A percentile compares a stretch with the other conserved stretches of the same genome.
These are phyloP conservation scores for Rhegmatorhina hoffmannsi DNA, from an alignment of 2,113 vertebrate genomes.

Conservation along the genomic window DNA sequence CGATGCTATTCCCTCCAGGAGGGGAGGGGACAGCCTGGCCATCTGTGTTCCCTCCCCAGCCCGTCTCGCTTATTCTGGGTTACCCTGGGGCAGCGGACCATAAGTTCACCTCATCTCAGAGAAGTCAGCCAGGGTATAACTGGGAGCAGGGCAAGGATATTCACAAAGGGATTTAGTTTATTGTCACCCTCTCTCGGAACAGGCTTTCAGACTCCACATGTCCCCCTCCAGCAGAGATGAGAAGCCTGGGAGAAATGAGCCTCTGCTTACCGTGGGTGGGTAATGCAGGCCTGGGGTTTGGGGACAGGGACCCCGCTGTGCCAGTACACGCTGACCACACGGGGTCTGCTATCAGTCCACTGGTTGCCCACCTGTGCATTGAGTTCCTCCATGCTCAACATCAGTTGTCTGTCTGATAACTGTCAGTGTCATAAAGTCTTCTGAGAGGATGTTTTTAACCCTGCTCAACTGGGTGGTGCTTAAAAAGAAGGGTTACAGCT, in stretches of 20 bases:
- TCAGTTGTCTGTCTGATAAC: not conserved
- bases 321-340: rapidly evolving
- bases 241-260: not conserved
- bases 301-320: not conserved
- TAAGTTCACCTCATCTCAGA: not conserved
- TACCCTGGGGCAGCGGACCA: not conserved
- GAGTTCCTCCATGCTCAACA: not conserved
- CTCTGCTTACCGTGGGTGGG: not conserved
- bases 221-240: not conserved
- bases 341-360: not conserved
- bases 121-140: not conserved
- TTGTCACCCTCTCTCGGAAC: not conserved
- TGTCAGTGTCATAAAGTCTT: not conserved
- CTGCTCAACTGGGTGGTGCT: not conserved
- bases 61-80: rapidly evolving
- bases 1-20: not conserved
- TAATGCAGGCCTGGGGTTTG: not conserved
- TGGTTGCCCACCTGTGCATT: not conserved
- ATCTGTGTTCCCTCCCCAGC: not conserved
- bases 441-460: not conserved
- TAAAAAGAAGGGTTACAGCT: not conserved
- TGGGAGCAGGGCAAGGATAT: rapidly evolving
- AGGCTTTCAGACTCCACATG: not conserved
- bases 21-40: not conserved
- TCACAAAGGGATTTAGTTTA: not conserved